Base-by-base conservation (phyloP, 2,797 vertebrate species). In the Strix occidentalis region DNA sequence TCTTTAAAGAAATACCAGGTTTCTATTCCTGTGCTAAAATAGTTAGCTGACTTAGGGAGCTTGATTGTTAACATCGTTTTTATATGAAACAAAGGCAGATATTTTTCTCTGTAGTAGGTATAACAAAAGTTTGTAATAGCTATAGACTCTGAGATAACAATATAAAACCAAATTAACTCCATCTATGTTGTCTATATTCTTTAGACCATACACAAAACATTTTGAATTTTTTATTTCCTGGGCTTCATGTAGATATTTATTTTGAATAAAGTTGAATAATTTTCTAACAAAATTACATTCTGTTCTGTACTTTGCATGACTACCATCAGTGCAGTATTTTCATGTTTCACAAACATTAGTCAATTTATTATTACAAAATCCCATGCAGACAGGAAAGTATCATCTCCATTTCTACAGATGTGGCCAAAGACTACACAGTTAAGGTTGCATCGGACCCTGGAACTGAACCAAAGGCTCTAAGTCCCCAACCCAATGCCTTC, bases 291-390 rank as follows among this genome's bases (percentile, higher is more conserved):
- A 71, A 9, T 35, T 54, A 57, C 26, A 35, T 57, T 89, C 18
- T 69, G 13, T 76, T 86, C 78, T 64, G 37, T 48, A 37, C 7
- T 77, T 84, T 89, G 45, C 28, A 39, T 61, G 69, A 80, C 60
- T 54, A 87, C 35, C 29, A 79, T 51, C 63, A 76, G 39, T 8
- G 29, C 33, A 57, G 12, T 57, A 75, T 72, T 94, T 78, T 29
- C 11, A 17, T 26, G 17, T 72, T 95, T 82, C 50, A 48, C 54
- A 87, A 90, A 76, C 13, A 50, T 68, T 69, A 79, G 33, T 43
- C 21, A 15, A 80, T 74, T 94, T 91, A 66, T 78, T 90, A 39
- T 92, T 88, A 69, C 12, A 81, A 93, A 95, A 84, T 64, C 35
- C 56, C 28, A 21, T 7, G 9, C n/a, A 76, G 63, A 79, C 33